Base-by-base conservation (phyloP, 2,797 vertebrate species). In the Holocentrus rufus region DNA sequence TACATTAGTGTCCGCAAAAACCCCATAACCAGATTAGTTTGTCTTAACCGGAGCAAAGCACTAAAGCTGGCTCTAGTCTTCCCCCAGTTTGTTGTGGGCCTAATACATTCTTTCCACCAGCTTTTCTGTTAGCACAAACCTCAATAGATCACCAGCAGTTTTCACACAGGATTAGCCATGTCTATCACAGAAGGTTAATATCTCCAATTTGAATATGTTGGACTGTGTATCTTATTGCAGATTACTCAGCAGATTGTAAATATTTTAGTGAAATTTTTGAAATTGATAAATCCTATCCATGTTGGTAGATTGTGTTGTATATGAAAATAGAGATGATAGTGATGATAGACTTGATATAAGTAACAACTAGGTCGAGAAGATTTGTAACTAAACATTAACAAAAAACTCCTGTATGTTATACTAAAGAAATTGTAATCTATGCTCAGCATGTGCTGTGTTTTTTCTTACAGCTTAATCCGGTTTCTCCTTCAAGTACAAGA, bases 21-120 rank as follows among this genome's bases (percentile, higher is more conserved):
- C 84, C 64, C 54, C 69, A 83, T 90, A 89, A 90, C 66, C 79
- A 81, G 92, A 92, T 93, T 92, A 94, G 64, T 72, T 83, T 82
- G 87, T 87, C 83, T 92, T 91, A 91, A 89, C 86, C 69, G 63
- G 66, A 31, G 64, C 62, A 82, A 85, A 81, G 89, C 65, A 60
- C 73, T 67, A 91, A 83, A 90, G 80, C 87, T 81, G 76, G 31
- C 62, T 14, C 50, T 79, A 80, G 85, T 70, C 82, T 78, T 53
- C 49, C 66, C 72, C 7, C 25, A 47, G 8, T 66, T 74, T 75
- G 56, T 55, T 47, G 66, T 69, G 71, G 70, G 44, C 25, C 25
- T 27, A 27, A 27, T 27, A 44, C 52, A 30, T 49, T 78, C 46
- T 82, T 85, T 79, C 64, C 53, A 52, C 77, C 53, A 60, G 46